Percentiles rank a stretch among this genome's conserved stretches.
phyloP scores from a whole-genome alignment of 2,797 vertebrate species.

The Coregonus ussuriensis region DNA sequence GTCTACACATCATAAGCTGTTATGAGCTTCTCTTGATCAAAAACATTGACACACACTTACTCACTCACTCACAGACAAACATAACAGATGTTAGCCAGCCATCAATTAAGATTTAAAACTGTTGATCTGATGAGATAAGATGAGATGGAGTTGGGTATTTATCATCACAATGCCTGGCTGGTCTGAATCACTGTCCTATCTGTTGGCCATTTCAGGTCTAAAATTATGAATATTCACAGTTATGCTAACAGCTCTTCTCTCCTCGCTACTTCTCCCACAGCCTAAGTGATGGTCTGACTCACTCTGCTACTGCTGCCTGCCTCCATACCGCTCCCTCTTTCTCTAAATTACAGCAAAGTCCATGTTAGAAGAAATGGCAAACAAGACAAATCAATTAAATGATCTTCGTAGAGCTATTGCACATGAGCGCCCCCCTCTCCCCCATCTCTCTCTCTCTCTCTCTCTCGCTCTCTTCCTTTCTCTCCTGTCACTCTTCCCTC shows the following conservation, averaged over 20 bases:
- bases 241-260: slow-evolving; percentile 61
- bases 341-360: not conserved
- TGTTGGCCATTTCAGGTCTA: slow-evolving; percentile 54
- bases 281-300: slow-evolving; percentile 62
- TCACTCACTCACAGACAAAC: not conserved
- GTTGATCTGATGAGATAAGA: not conserved
- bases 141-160: slow-evolving; percentile 29
- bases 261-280: slow-evolving; percentile 41
- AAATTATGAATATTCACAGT: slow-evolving; percentile 69
- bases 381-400: too few species aligned
- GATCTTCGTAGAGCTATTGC: too few species aligned
- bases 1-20: not conserved
- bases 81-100: not conserved
- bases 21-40: not conserved
- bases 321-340: slow-evolving; percentile 30
- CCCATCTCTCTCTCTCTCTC: slow-evolving; percentile 37
- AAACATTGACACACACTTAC: not conserved
- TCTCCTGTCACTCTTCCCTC: slow-evolving; percentile 39
- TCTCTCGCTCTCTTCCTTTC: slow-evolving; percentile 34
- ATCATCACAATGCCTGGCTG: slow-evolving; percentile 32
- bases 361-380: too few species aligned
- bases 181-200: slow-evolving; percentile 47
- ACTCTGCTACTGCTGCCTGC: slow-evolving; percentile 33
- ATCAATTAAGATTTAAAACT: not conserved
- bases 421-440: slow-evolving; percentile 18